Evolutionary conservation across 2,113 vertebrate species (phyloP).

Genomic region (Eurypyga helias): DNA sequence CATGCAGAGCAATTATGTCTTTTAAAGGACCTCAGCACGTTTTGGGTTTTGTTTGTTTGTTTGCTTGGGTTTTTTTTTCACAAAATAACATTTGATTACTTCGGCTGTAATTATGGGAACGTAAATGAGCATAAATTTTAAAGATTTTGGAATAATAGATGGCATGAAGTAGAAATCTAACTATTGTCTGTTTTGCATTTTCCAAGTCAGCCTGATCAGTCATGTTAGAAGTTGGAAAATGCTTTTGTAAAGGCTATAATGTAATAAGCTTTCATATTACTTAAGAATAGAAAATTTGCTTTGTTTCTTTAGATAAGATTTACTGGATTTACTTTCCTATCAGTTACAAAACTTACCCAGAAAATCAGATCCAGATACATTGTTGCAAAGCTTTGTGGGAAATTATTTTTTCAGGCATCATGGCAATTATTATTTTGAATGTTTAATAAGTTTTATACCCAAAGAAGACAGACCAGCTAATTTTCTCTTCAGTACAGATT

Average conservation of each 20-base stretch:
- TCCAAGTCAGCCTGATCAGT: not conserved
- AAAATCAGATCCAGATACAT: not conserved
- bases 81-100: not conserved
- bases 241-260: not conserved
- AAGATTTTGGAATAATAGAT: not conserved
- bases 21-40: not conserved
- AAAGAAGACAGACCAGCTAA: not conserved
- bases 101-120: not conserved
- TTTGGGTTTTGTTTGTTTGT: not conserved
- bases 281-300: not conserved
- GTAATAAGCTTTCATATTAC: not conserved
- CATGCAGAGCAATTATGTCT: not conserved
- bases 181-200: not conserved
- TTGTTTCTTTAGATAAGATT: not conserved
- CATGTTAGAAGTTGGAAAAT: not conserved
- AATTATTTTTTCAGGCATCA: not conserved
- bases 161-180: not conserved
- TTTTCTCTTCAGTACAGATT: not conserved
- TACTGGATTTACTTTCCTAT: not conserved
- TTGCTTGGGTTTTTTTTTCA: not conserved
- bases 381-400: not conserved
- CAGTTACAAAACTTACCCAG: not conserved
- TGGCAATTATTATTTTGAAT: not conserved
- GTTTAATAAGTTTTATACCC: not conserved
- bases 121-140: not conserved